Base-by-base conservation (phyloP, 2,888 invertebrate genomes). In the Caenorhabditis japonica region DNA sequence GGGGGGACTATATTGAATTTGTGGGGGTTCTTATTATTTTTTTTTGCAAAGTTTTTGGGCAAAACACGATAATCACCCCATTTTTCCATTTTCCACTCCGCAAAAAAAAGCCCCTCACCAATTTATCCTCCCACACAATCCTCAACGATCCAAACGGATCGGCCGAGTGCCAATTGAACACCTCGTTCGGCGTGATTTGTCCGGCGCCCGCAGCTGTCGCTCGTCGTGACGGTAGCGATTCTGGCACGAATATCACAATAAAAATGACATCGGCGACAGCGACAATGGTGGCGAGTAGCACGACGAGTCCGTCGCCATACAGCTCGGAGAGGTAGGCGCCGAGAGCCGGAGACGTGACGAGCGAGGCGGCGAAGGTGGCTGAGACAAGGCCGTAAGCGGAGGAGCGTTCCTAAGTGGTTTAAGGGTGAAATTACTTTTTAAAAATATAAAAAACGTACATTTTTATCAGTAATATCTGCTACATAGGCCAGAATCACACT, bases 401-500 rank as follows among this genome's bases (percentile, higher is more conserved):
- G 2, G 85, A 81, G 8, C 86, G 69, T 59, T 86, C 84, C 69
- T 84, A 39, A 13, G 73, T 55, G 27, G 15, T 34, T 19, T 23
- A 8, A n/a, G n/a, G n/a, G n/a, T n/a, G n/a, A n/a, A n/a, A n/a
- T n/a, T n/a, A n/a, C n/a, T n/a, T n/a, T n/a, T n/a, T n/a, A n/a
- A n/a, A 30, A 30, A 30, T 30, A 30, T 7, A 7, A n/a, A 41
- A 49, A 34, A 36, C 68, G 58, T 34, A 76, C 79, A 17, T 71
- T 64, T 36, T 97, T 95, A 83, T 95, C 94, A 30, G 99, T 99
- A 59, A 99, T 95, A 90, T 99, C 99, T 39, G 99, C 97, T 78
- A 99, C 99, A 90, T 99, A 99, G 52, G 99, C 99, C 90, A 99
- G 96, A 64, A 99, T 97, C 62, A 99, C 97, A 84, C 96, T 96